Evolutionary conservation across 2,797 vertebrate genomes (phyloP).

Genomic region (Delichon dasypus): DNA sequence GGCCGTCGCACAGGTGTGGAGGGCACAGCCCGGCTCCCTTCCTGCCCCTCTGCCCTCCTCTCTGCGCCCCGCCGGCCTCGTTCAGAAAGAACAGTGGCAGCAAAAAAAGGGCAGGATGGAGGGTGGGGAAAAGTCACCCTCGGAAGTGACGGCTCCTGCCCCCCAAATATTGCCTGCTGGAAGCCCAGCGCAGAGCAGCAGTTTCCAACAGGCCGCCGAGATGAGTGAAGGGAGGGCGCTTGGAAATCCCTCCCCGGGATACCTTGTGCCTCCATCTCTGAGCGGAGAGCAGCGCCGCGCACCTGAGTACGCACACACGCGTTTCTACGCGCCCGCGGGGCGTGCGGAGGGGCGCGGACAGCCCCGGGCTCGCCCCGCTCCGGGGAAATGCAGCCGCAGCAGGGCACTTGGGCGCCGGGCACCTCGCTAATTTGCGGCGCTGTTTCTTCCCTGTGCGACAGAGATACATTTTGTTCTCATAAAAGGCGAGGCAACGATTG

Average conservation of each 20-base stretch:
- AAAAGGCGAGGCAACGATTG: not conserved
- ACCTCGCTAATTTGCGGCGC: not conserved
- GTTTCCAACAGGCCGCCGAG: not conserved
- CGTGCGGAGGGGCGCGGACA: too few relatives aligned
- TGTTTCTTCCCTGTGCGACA: not conserved
- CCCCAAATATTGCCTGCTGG: not conserved
- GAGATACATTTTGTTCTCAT: not conserved
- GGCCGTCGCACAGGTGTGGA: not conserved
- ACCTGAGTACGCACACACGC: accelerated
- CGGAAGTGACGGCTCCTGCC: not conserved
- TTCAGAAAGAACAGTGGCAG: accelerated
- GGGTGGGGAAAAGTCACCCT: not conserved
- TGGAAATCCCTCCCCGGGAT: not conserved
- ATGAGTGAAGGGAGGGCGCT: accelerated
- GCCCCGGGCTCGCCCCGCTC: accelerated
- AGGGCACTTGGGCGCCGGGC: accelerated
- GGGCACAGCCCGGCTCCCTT: accelerated
- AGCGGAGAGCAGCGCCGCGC: not conserved
- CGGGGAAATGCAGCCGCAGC: not conserved
- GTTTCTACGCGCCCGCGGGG: accelerated
- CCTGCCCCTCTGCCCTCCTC: accelerated
- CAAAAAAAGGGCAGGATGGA: not conserved
- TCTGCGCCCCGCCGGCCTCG: accelerated
- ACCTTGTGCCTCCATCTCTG: too few relatives aligned
- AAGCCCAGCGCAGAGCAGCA: not conserved